Conservation (phyloP, 1,140 invertebrate species). For the Aethina tumida region DNA sequence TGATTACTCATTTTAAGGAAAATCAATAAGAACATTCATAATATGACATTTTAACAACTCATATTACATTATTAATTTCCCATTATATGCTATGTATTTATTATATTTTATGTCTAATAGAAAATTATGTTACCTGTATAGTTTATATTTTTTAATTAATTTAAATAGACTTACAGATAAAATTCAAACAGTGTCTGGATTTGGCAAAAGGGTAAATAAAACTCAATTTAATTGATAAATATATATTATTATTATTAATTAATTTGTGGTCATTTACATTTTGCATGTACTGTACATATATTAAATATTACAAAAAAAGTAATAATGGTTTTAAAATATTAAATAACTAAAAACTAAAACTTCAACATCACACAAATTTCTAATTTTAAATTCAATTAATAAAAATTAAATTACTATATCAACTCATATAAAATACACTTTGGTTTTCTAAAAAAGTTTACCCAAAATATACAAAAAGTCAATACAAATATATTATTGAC, state of each 20-base stretch:
- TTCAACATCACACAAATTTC: background rate
- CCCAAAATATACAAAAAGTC: background rate
- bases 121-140: no score
- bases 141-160: no score
- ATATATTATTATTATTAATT: slow-evolving; percentile 21
- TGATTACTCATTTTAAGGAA: no score
- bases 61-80: no score
- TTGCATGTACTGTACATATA: slow-evolving; percentile 20
- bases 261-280: slow-evolving; percentile 15
- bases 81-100: no score
- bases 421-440: slow-evolving; percentile 32
- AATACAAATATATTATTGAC: background rate
- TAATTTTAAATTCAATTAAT: slow-evolving; percentile 2
- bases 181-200: no score
- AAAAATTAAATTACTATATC: slow-evolving; percentile 14
- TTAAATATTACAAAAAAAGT: slow-evolving; percentile 17
- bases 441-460: slow-evolving; percentile 28
- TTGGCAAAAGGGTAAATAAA: no score
- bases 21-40: no score
- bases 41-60: no score
- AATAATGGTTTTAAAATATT: slow-evolving; percentile 8
- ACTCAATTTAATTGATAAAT: slow-evolving; percentile 10
- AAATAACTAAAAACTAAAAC: slow-evolving; percentile 5
- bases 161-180: no score
- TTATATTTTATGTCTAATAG: no score